Evolutionary conservation across 2,113 vertebrate genomes (phyloP), one percentile per base, ranked within the genome.

Genomic region (human): DNA sequence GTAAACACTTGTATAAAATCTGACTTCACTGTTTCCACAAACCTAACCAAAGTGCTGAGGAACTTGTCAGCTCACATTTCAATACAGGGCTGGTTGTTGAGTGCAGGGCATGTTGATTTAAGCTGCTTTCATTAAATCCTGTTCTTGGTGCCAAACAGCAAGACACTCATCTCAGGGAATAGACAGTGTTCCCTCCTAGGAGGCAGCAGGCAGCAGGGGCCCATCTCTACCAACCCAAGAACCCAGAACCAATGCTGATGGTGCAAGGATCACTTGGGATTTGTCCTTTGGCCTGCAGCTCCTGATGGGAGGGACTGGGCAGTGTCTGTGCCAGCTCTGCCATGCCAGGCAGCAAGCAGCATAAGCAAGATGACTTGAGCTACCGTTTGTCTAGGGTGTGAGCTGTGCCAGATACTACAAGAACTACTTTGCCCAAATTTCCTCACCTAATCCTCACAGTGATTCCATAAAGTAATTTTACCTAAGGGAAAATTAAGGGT

Each of bases 21-120:
- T 70, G 73, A 84, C 94, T 91, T 96, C 55, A 79, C 61, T 59
- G 93, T 94, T 93, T 97, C 94, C 59, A 79, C 66, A 72, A 64
- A 68, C 57, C 38, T 78, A 79, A 75, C 48, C 12, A 8, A 52
- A 89, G 82, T n/a, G 72, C 89, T 4, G 10, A 72, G 88, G 78
- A 88, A 72, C 93, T 50, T 70, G 73, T 92, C 59, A 79, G 95
- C 94, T 97, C 93, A 61, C 88, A 82, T 93, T 90, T 88, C 94
- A 90, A 75, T 73, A 85, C 40, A 9, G 50, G 48, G 57, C 83
- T 57, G 35, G 55, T 30, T 80, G 82, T 23, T 11, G 86, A 96
- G 93, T 17, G 10, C 32, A 20, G 72, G 89, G 50, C 18, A 43
- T 78, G 40, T 95, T 85, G 92, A 90, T 38, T 90, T 84, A 92